Evolutionary conservation across 2,113 vertebrate species (phyloP), one percentile per base, ranked within the genome.

Genomic region (Labeo rohita): DNA sequence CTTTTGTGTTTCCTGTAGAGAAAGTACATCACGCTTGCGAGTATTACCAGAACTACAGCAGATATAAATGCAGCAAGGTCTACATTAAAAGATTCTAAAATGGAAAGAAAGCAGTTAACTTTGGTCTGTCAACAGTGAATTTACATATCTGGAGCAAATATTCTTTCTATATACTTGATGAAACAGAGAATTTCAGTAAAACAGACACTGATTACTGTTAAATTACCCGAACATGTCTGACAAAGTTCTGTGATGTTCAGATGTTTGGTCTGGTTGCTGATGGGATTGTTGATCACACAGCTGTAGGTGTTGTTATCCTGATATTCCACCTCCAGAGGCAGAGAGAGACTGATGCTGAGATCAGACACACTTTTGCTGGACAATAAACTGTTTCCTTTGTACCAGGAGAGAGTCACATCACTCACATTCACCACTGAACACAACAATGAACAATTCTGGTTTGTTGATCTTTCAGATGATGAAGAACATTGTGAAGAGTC

Each of bases 401-500:
- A 80, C 78, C 78, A 65, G 56, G 78, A 80, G 39, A 80, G 78
- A 65, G 11, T 65, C 79, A 65, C 79, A 65, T n/a, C 0, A 10
- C 39, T 6, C 79, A 65, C 43, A 65, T 80, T 65, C 59, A 80
- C 0, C 0, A 1, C 43, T 49, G 59, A 80, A 80, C 79, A 80
- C 59, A 65, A 4, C 79, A 80, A 0, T n/a, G 43, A 8, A 80
- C 78, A 80, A 59, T 59, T 8, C 3, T 63, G 39, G 59, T 0
- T 13, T 47, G 59, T 39, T 9, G 28, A 1, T 15, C 3, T 11
- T 63, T 63, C 59, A 63, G 61, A 56, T 4, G 75, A 77, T 50
- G n/a, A 15, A 45, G 54, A 63, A 28, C 56, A 80, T 0, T 28
- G 0, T 16, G 78, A 80, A 28, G 21, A 28, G 15, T 70, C 0